Percentiles rank a stretch among this genome's conserved stretches.
Conservation (phyloP, 2,113 vertebrate species). For the Melozone crissalis region DNA sequence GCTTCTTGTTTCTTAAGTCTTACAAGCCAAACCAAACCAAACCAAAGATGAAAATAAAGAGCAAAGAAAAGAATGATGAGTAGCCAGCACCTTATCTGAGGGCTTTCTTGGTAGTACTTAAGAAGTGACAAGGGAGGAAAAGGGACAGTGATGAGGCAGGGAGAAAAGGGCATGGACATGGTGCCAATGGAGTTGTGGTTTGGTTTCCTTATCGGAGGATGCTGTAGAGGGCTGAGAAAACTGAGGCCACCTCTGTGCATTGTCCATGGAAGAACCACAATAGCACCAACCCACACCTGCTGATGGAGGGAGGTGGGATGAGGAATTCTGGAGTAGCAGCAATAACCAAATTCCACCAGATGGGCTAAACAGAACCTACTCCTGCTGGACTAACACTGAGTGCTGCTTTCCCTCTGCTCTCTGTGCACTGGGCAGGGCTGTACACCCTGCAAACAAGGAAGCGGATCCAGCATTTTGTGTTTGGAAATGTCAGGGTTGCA, state of each 20-base stretch:
- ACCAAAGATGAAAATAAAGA: background rate
- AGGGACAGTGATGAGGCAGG: background rate
- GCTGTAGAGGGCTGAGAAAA: background rate
- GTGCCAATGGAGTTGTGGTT: background rate
- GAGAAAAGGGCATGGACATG: fast-evolving
- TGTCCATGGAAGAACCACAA: fast-evolving
- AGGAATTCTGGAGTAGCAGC: background rate
- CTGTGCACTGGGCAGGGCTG: fast-evolving
- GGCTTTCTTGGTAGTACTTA: fast-evolving
- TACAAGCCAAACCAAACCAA: background rate
- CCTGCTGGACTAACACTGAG: fast-evolving
- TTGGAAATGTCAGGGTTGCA: background rate
- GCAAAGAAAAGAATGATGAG: background rate
- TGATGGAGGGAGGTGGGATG: fast-evolving
- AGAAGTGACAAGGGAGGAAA: background rate
- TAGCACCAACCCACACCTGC: fast-evolving
- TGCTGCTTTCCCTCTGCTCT: background rate
- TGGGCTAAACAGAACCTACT: background rate
- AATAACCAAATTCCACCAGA: background rate
- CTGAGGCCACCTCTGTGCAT: background rate
- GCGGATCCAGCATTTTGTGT: background rate
- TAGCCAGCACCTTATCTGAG: background rate
- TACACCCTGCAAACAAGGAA: background rate
- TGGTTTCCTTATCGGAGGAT: fast-evolving
- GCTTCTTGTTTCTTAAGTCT: background rate